Percentiles rank a stretch among this genome's conserved stretches.
These are phyloP conservation scores for Fragum fragum DNA, from an alignment of 2,888 invertebrate species.

Conservation along the genomic window DNA sequence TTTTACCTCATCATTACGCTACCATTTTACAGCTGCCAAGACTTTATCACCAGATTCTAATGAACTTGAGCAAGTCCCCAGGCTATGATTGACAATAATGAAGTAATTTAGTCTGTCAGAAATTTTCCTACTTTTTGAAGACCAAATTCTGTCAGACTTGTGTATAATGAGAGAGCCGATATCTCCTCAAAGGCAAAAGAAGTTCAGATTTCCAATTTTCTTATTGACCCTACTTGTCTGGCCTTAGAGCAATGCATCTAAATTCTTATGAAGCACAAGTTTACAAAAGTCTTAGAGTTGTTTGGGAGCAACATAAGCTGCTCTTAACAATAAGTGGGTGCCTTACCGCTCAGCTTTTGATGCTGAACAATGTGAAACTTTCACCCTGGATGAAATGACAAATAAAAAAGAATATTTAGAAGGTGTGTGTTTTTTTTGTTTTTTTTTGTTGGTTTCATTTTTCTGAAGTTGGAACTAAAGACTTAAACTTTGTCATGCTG, in stretches of 20 bases:
- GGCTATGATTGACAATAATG: conserved; percentile 5
- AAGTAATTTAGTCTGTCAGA: conserved; percentile 14
- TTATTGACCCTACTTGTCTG: not conserved
- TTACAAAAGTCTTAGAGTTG: too few relatives aligned
- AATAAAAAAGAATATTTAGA: too few relatives aligned
- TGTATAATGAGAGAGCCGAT: not conserved
- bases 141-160: not conserved
- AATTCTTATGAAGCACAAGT: too few relatives aligned
- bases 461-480: too few relatives aligned
- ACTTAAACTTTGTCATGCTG: too few relatives aligned
- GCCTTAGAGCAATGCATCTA: not conserved
- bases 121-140: not conserved
- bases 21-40: not conserved
- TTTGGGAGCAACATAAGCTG: too few relatives aligned
- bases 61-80: not conserved
- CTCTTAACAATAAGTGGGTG: too few relatives aligned
- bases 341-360: too few relatives aligned
- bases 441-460: too few relatives aligned
- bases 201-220: not conserved
- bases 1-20: not conserved
- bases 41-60: not conserved
- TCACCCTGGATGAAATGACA: too few relatives aligned
- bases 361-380: too few relatives aligned
- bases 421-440: too few relatives aligned
- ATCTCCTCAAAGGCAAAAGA: not conserved